Percentiles rank a stretch among this genome's conserved stretches.
These are phyloP conservation scores for Troides oblongomaculatus DNA, from an alignment of 2,888 invertebrate genomes.

Conservation along the genomic window DNA sequence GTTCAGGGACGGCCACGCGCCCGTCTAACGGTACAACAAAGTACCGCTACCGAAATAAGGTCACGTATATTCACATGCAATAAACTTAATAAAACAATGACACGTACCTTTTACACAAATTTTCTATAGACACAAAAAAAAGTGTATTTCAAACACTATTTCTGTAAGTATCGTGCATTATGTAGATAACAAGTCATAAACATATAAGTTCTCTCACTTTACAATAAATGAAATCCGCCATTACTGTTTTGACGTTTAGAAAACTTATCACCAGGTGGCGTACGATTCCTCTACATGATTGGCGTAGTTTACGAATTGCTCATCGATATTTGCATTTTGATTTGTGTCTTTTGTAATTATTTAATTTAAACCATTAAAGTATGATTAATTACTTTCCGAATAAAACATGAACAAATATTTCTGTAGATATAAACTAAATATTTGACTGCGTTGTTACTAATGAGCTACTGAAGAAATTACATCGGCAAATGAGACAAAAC, in stretches of 20 bases:
- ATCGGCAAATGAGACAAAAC: neutral
- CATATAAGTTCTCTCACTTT: slow-evolving; percentile 53
- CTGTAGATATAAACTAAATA: no score
- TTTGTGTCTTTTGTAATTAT: neutral
- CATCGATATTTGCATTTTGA: slow-evolving; percentile 15
- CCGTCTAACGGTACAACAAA: slow-evolving; percentile 70
- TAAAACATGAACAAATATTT: no score
- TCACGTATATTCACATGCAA: slow-evolving; percentile 63
- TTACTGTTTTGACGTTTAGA: slow-evolving; percentile 54
- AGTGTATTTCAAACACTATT: neutral
- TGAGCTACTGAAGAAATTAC: no score
- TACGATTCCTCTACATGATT: slow-evolving; percentile 46
- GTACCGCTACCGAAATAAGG: slow-evolving; percentile 76
- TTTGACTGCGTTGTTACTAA: no score
- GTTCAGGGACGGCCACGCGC: slow-evolving; percentile 51
- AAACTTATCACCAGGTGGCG: slow-evolving; percentile 64
- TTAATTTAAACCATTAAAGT: no score
- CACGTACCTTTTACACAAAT: slow-evolving; percentile 49
- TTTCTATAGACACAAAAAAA: slow-evolving; percentile 17
- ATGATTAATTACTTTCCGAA: no score
- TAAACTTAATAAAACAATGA: slow-evolving; percentile 34
- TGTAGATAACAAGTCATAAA: slow-evolving; percentile 41
- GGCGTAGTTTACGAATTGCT: slow-evolving; percentile 37
- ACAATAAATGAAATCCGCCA: slow-evolving; percentile 71
- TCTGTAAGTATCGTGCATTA: neutral